phyloP scores from a whole-genome alignment of 2,113 vertebrate species.

The Salvator merianae region DNA sequence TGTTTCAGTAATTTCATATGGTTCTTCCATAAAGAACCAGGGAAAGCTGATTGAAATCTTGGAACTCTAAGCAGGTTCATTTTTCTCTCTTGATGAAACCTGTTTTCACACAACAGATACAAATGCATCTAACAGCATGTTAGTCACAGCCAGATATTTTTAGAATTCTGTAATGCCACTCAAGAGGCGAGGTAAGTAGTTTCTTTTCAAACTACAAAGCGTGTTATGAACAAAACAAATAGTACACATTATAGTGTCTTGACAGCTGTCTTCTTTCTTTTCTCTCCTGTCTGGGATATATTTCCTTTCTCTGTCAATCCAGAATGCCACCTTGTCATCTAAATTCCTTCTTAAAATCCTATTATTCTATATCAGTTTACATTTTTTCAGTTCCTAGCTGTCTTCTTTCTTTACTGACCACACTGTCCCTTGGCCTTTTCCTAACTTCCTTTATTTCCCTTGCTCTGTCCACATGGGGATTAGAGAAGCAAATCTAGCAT shows the following conservation, averaged over 20 bases:
- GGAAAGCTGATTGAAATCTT: neutral
- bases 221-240: neutral
- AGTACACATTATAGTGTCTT: neutral
- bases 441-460: neutral
- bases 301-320: conserved; percentile 29
- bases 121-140: neutral
- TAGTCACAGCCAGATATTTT: neutral
- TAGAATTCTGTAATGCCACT: neutral
- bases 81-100: neutral
- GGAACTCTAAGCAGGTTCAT: neutral
- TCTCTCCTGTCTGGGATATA: neutral
- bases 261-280: neutral
- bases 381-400: neutral
- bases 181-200: neutral
- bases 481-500: too few relatives aligned
- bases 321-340: conserved; percentile 34
- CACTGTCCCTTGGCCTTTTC: neutral
- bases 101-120: neutral
- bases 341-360: neutral
- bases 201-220: neutral
- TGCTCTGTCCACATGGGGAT: neutral
- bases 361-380: neutral
- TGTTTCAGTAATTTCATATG: neutral
- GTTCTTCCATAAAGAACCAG: neutral
- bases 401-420: neutral